phyloP scores from a whole-genome alignment of 2,113 vertebrate genomes.

The Glaucomys volans region DNA sequence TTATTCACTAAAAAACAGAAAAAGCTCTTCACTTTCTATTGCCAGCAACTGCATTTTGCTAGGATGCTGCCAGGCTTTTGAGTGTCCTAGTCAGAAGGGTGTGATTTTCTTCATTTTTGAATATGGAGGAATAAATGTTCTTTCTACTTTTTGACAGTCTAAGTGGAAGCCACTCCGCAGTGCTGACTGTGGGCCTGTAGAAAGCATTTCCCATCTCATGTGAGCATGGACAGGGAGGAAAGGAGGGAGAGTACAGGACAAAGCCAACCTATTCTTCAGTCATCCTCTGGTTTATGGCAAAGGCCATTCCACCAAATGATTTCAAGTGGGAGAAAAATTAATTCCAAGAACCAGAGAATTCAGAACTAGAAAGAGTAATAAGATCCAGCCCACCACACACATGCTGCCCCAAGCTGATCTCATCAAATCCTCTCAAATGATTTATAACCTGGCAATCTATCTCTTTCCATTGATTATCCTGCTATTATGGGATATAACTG shows the following conservation, averaged over 20 bases:
- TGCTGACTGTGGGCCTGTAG: background rate
- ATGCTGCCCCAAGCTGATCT: background rate
- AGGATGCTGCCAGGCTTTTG: background rate
- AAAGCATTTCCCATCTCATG: background rate
- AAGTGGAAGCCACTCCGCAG: background rate
- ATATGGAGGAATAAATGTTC: background rate
- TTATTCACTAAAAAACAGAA: conserved; percentile 59
- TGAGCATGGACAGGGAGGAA: background rate
- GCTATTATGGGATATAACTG: conserved; percentile 40
- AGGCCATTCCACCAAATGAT: background rate
- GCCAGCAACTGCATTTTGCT: conserved; percentile 7
- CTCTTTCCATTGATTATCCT: conserved; percentile 48
- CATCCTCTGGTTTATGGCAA: background rate
- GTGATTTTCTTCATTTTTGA: conserved; percentile 38
- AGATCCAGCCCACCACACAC: background rate
- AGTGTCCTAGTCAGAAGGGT: conserved; percentile 17
- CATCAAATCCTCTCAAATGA: conserved; percentile 50
- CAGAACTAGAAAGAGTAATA: conserved; percentile 47
- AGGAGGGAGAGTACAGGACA: fast-evolving
- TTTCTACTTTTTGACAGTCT: background rate
- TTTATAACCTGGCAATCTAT: conserved; percentile 69
- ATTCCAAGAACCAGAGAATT: conserved; percentile 71
- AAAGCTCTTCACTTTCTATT: conserved; percentile 25
- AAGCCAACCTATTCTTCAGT: background rate
- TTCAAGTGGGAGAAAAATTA: background rate